phyloP scores from a whole-genome alignment of 2,797 vertebrate species.

The Pelochelys cantorii region DNA sequence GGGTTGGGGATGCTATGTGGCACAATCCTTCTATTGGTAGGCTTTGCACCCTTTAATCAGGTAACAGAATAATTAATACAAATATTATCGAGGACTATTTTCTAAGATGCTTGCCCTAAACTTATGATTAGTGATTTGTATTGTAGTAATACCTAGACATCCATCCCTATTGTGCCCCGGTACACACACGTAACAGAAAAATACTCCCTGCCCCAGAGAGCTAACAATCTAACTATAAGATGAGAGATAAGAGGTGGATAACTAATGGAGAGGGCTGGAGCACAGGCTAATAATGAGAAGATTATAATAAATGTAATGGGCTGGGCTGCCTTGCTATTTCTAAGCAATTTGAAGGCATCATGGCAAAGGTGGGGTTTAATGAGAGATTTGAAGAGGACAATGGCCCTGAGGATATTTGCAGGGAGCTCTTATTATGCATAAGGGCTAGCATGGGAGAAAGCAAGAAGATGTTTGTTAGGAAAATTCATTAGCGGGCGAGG shows the following conservation, averaged over 20 bases:
- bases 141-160: neutral
- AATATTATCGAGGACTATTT: neutral
- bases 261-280: neutral
- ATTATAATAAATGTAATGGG: neutral
- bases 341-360: neutral
- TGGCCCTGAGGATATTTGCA: neutral
- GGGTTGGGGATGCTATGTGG: neutral
- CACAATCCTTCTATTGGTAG: neutral
- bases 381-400: neutral
- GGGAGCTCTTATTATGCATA: neutral
- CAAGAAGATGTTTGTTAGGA: neutral
- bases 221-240: neutral
- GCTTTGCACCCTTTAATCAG: neutral
- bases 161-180: neutral
- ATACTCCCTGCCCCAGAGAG: conserved; percentile 1
- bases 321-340: neutral
- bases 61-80: neutral
- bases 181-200: neutral
- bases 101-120: neutral
- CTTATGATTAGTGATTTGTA: neutral
- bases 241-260: neutral
- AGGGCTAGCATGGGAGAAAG: neutral
- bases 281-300: neutral
- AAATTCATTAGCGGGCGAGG: neutral
- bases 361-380: fast-evolving